A percentile compares a stretch with the other conserved stretches of the same genome.
phyloP scores from a whole-genome alignment of 1,140 invertebrate species.

The Latrodectus geometricus region DNA sequence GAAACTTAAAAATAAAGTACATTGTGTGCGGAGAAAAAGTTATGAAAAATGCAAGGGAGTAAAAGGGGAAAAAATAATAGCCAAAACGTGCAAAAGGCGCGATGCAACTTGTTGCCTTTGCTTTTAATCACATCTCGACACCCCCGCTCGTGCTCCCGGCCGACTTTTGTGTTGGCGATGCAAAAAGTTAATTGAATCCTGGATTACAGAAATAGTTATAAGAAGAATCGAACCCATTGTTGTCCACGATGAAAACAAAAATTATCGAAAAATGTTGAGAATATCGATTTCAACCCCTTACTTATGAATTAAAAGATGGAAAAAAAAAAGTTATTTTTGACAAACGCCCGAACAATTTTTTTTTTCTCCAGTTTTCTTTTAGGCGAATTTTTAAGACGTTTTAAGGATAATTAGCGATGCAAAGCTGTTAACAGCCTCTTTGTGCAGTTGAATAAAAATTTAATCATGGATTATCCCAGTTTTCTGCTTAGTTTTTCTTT shows the following conservation, averaged over 20 bases:
- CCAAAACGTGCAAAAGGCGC: background rate
- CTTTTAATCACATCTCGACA: slow-evolving; percentile 30
- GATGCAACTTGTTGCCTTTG: slow-evolving; percentile 49
- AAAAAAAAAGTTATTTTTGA: too few relatives aligned
- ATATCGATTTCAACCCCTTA: slow-evolving; percentile 52
- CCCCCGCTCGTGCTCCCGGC: background rate
- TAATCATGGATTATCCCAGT: slow-evolving; percentile 60
- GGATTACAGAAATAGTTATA: slow-evolving; percentile 59
- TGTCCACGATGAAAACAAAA: slow-evolving; percentile 16
- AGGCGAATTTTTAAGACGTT: slow-evolving; percentile 52
- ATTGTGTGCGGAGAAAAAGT: too few relatives aligned
- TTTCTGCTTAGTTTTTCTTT: slow-evolving; percentile 1
- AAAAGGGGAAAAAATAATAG: background rate
- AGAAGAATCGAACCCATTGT: slow-evolving; percentile 46
- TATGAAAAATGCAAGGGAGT: too few relatives aligned
- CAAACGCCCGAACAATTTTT: slow-evolving; percentile 20
- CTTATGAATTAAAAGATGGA: too few relatives aligned
- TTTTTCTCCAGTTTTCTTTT: slow-evolving; percentile 39
- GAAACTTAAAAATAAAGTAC: too few relatives aligned
- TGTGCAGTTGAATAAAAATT: slow-evolving; percentile 60
- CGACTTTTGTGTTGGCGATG: slow-evolving; percentile 37
- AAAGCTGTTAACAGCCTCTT: slow-evolving; percentile 61
- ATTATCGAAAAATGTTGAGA: slow-evolving; percentile 51
- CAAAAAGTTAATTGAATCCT: slow-evolving; percentile 61
- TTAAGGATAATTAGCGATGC: slow-evolving; percentile 58